These are phyloP conservation scores for Scalopus aquaticus DNA, from an alignment of 2,113 vertebrate species.

Conservation along the genomic window DNA sequence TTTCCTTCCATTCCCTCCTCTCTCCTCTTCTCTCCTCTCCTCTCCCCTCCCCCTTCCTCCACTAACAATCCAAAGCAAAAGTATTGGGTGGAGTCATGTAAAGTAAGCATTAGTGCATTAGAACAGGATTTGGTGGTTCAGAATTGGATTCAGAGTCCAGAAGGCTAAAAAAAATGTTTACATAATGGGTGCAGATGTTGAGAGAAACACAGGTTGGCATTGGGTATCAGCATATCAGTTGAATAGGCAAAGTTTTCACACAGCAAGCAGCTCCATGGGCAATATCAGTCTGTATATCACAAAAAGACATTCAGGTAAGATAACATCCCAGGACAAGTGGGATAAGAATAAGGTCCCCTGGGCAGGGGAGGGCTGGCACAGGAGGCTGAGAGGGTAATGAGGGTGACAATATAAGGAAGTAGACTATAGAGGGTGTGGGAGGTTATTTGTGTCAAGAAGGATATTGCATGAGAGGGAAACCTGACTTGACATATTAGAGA, in stretches of 20 bases:
- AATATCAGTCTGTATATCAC: background rate
- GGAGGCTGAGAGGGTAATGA: too few species aligned
- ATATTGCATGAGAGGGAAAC: background rate
- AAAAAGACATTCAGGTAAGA: background rate
- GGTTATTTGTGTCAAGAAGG: background rate
- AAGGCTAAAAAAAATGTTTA: background rate
- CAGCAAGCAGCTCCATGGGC: fast-evolving
- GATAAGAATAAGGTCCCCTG: background rate
- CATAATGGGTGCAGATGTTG: too few species aligned
- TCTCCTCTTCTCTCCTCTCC: too few species aligned
- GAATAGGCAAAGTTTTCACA: background rate
- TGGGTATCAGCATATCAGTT: fast-evolving
- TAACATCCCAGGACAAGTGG: background rate
- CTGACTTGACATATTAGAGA: background rate
- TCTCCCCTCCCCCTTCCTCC: background rate
- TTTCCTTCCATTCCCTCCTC: fast-evolving
- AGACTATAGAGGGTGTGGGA: background rate
- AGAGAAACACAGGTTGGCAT: background rate
- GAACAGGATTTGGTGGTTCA: too few species aligned
- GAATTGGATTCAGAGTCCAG: background rate
- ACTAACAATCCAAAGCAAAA: background rate
- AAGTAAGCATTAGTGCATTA: background rate
- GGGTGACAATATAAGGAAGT: too few species aligned
- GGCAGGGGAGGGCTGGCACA: fast-evolving
- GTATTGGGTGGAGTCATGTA: background rate